Conservation (phyloP, 2,888 invertebrate genomes). For the Aspidiotus destructor region DNA sequence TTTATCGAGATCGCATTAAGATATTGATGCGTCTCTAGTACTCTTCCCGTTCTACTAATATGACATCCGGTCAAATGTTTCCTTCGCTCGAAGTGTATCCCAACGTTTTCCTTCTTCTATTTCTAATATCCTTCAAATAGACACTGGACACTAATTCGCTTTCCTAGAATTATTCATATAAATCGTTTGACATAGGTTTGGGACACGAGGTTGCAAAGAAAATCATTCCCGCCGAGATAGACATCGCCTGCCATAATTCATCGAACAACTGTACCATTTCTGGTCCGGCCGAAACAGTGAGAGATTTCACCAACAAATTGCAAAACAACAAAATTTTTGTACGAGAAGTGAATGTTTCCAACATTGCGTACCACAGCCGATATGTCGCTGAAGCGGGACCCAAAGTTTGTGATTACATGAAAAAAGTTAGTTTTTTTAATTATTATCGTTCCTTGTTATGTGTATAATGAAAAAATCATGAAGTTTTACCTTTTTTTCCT, state of each 20-base stretch:
- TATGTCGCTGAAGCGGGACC: constrained; percentile 67
- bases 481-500: too few species aligned
- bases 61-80: too few species aligned
- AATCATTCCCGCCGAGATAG: constrained; percentile 64
- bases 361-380: constrained; percentile 81
- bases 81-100: too few species aligned
- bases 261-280: constrained; percentile 47
- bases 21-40: too few species aligned
- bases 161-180: too few species aligned
- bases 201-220: constrained; percentile 47
- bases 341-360: constrained; percentile 71
- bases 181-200: constrained; percentile 39
- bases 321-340: constrained; percentile 64
- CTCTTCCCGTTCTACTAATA: too few species aligned
- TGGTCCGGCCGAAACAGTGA: constrained; percentile 63
- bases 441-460: too few species aligned
- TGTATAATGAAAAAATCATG: too few species aligned
- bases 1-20: too few species aligned
- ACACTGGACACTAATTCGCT: too few species aligned
- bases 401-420: constrained; percentile 54
- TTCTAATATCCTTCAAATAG: too few species aligned
- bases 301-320: constrained; percentile 55
- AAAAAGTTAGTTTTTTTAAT: constrained; percentile 46
- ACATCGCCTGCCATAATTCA: constrained; percentile 80
- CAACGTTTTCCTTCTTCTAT: too few species aligned